phyloP scores from a whole-genome alignment of 2,797 vertebrate genomes.

The Acrossocheilus fasciatus region DNA sequence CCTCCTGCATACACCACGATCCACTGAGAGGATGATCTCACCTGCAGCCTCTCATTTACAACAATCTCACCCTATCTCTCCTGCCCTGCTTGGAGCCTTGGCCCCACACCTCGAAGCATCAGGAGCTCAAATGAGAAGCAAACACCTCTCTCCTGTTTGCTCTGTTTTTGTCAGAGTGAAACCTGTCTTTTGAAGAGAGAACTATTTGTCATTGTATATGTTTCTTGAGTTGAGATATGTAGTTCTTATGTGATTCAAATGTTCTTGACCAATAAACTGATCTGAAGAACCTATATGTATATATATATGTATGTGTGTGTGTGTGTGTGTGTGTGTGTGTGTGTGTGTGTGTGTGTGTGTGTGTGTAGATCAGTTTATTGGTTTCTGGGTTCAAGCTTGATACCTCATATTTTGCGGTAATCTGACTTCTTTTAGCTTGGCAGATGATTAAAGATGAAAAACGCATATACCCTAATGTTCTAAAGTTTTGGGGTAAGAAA shows the following conservation, averaged over 20 bases:
- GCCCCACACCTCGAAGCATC: slow-evolving; percentile 43
- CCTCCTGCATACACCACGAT: slow-evolving; percentile 11
- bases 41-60: slow-evolving; percentile 49
- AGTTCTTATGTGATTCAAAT: background rate
- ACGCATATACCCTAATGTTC: background rate
- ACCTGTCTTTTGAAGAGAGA: background rate
- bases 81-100: background rate
- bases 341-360: too few species aligned
- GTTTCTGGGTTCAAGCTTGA: background rate
- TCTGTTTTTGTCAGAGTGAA: slow-evolving; percentile 3
- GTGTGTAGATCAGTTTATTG: background rate
- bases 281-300: background rate
- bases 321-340: too few species aligned
- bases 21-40: slow-evolving; percentile 43
- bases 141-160: slow-evolving; percentile 56
- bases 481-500: background rate
- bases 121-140: slow-evolving; percentile 57
- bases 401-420: background rate
- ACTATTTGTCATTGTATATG: background rate
- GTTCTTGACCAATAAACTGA: background rate
- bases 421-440: background rate
- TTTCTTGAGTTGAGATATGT: background rate
- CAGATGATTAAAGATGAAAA: background rate
- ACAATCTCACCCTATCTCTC: slow-evolving; percentile 10
- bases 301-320: too few species aligned